Evolutionary conservation across 1,140 invertebrate genomes (phyloP), one percentile per base, ranked within the genome.

Genomic region (Lysiphlebus fabarum): DNA sequence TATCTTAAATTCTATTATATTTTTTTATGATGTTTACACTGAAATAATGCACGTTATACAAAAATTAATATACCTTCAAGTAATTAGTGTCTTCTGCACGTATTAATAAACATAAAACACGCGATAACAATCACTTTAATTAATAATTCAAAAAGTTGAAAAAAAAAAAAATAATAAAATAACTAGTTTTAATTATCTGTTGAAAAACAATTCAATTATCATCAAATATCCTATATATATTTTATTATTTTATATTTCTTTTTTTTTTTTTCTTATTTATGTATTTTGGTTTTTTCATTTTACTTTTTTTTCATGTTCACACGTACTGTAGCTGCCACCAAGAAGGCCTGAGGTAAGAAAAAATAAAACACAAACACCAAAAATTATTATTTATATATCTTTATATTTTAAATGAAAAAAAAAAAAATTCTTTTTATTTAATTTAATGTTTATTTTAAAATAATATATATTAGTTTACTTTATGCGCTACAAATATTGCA

Each of bases 261-360:
- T 48, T 61, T 42, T 61, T 55, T 34, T 51, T 56, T 61, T 64
- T 65, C 58, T 56, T 64, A 71, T 69, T 70, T 71, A 77, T 75
- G 71, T 77, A 74, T 74, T 73, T 26, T 74, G 70, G 72, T 72
- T 73, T 75, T 77, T 75, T 26, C 17, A 57, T 77, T 75, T 78
- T 70, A 74, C 71, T 73, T 48, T 14, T 60, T 79, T 81, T 79
- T 72, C 77, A 79, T 81, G 82, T 84, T 82, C 80, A 81, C 72
- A 75, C 81, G 81, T 79, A 82, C 56, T 62, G 73, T 76, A 89
- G 88, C 84, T 87, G 81, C 87, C 88, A 71, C 87, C 88, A 73
- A 85, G 89, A 81, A 90, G 87, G 83, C 89, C 90, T 69, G 90
- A 92, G 89, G 90, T 90, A 87, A 80, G 85, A 71, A 44, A 56